Evolutionary conservation across 37 sponge, comb jelly and placozoan genomes (phyloP), one percentile per base, ranked within the genome.

Genomic region (Ephydatia muelleri): DNA sequence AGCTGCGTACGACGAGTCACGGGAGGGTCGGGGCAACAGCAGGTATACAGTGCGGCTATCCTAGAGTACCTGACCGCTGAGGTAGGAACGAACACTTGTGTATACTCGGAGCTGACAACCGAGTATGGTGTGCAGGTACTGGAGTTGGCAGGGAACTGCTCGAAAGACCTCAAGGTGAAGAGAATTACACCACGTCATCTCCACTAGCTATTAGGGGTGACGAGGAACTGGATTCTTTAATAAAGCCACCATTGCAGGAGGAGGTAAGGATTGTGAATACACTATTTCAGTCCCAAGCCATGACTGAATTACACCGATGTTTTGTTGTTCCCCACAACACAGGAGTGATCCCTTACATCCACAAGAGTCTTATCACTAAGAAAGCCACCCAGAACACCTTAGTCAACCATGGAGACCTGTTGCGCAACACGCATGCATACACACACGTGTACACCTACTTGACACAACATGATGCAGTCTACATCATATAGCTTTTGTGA

Each of bases 21-120:
- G 95, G 99, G 5, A 87, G 99, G 32, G 99, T 98, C 0, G 99
- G 97, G 0, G 99, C 99, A 5, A 98, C 99, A 23, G 95, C 99
- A n/a, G 99, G 99, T 98, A 0, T 98, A 98, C 92, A 93, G 97
- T 85, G 99, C 99, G 35, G 99, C 99, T 32, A 98, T 98, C 73
- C 75, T 98, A 23, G 99, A 98, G 71, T 98, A 98, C 70, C 92
- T 98, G 25, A 98, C 99, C 38, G 99, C 99, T 76, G 99, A 98
- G 80, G 96, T 93, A 57, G 57, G 57, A 57, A 57, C 43, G 6
- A 43, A 43, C 19, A 36, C 14, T 9, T 27, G 67, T 65, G 32
- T 57, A 14, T 57, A 21, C 57, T 57, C 1, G 16, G 6, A 5
- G 27, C 80, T 38, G 76, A 33, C 25, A 13, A 14, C 30, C 30